Percentiles rank a stretch among this genome's conserved stretches.
phyloP scores from a whole-genome alignment of 2,797 vertebrate genomes.

The Australoheros facetus region DNA sequence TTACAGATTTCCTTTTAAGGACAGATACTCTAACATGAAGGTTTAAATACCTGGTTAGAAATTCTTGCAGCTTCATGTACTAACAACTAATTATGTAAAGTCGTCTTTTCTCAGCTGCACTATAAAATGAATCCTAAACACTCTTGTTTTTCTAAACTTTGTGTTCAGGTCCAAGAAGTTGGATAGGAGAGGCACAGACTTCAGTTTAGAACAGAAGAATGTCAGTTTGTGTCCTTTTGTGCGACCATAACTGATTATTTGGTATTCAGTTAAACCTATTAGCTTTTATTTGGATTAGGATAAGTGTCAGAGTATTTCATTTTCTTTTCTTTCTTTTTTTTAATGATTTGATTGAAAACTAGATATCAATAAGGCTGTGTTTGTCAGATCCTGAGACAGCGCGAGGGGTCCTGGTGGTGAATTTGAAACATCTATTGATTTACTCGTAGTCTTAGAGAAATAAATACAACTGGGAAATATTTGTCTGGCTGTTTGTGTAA shows the following conservation, averaged over 20 bases:
- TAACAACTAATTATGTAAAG: neutral
- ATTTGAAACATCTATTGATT: neutral
- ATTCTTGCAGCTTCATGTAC: neutral
- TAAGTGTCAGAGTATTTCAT: conserved; percentile 15
- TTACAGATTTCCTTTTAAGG: neutral
- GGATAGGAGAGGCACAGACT: neutral
- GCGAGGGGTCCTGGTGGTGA: neutral
- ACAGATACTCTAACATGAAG: neutral
- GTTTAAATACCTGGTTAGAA: neutral
- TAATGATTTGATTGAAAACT: neutral
- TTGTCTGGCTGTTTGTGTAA: neutral
- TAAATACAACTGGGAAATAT: neutral
- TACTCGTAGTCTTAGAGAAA: neutral
- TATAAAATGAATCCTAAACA: neutral
- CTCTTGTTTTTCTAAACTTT: neutral
- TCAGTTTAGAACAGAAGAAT: neutral
- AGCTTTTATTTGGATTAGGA: conserved; percentile 51
- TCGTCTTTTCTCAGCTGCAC: neutral
- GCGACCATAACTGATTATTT: neutral
- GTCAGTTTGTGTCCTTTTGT: neutral
- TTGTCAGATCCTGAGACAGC: neutral
- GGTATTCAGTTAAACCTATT: conserved; percentile 45
- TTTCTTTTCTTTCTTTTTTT: conserved; percentile 13
- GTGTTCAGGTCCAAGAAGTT: neutral
- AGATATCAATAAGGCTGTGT: neutral